Evolutionary conservation across 2,888 invertebrate genomes (phyloP), one percentile per base, ranked within the genome.

Genomic region (Nephrocerus scutellatus): DNA sequence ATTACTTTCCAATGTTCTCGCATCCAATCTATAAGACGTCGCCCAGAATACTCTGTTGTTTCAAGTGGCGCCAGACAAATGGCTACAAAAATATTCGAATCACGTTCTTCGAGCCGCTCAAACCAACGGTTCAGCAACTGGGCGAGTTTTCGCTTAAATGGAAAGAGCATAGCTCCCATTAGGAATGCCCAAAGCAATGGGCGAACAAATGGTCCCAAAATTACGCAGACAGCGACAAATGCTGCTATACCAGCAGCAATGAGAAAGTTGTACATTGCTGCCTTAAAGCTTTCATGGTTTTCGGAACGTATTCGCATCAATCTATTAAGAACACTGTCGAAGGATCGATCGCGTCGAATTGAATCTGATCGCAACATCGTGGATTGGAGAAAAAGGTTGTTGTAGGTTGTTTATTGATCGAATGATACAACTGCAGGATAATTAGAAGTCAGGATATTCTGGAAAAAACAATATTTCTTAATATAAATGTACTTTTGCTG

Each of bases 111-210:
- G 26, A 84, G 62, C 36, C 73, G 70, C 55, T 77, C 74, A 58
- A 90, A 82, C 91, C 92, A 92, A 49, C 77, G 74, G 53, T 84
- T 80, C 15, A 90, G 73, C 44, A 77, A 72, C 43, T 79, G 79
- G 1, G 90, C 81, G 29, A 95, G 66, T 39, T 78, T 80, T 44
- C 83, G 77, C 66, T 97, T 97, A 59, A 93, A 84, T 0, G 97
- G 97, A 66, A 93, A 91, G n/a, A 97, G 73, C 24, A 95, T 85
- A 1, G 95, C 92, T n/a, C 98, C 98, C 56, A 93, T 89, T 21
- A 98, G 72, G 39, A 93, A 72, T 1, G 97, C 95, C 97, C 97
- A 98, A 52, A 96, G 75, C 36, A 98, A 68, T 0, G 97, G 95
- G 51, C 89, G 84, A 22, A 97, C 79, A 68, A 95, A 96, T 0